Conservation (phyloP, 2,797 vertebrate genomes). For the Eurystomus glaucurus region DNA sequence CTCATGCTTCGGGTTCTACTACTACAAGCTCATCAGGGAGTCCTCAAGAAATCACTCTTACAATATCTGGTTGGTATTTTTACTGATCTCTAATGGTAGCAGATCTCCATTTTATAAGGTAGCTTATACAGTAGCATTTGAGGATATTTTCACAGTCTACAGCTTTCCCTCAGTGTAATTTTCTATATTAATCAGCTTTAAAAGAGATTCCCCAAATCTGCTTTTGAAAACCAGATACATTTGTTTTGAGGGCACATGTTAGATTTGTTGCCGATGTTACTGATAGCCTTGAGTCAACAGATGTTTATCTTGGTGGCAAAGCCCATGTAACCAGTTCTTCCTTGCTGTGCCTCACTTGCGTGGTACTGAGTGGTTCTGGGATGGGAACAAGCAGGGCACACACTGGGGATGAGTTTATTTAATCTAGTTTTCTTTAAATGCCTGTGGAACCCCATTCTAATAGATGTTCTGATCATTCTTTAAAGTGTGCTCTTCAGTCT, state of each 20-base stretch:
- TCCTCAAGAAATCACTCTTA: constrained; percentile 96
- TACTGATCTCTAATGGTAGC: not conserved
- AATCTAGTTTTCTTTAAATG: not conserved
- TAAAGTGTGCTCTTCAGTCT: not conserved
- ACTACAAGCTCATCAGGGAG: constrained; percentile 82
- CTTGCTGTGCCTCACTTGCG: not conserved
- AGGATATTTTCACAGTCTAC: not conserved
- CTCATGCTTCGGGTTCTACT: constrained; percentile 87
- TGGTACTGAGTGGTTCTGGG: not conserved
- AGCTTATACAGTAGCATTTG: not conserved
- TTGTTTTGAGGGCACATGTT: rapidly evolving
- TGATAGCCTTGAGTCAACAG: not conserved
- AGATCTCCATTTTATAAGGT: not conserved
- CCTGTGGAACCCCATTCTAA: not conserved
- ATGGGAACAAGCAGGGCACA: not conserved
- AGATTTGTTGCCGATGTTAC: not conserved
- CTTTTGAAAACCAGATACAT: not conserved
- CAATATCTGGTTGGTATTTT: constrained; percentile 92
- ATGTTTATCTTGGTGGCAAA: not conserved
- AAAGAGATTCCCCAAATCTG: not conserved
- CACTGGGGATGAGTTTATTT: not conserved
- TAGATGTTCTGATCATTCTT: not conserved
- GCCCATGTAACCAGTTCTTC: not conserved
- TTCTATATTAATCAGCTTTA: not conserved
- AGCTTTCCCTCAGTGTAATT: not conserved